Base-by-base conservation (phyloP, 2,888 invertebrate genomes). In the Hydrotaea cyrtoneurina region DNA sequence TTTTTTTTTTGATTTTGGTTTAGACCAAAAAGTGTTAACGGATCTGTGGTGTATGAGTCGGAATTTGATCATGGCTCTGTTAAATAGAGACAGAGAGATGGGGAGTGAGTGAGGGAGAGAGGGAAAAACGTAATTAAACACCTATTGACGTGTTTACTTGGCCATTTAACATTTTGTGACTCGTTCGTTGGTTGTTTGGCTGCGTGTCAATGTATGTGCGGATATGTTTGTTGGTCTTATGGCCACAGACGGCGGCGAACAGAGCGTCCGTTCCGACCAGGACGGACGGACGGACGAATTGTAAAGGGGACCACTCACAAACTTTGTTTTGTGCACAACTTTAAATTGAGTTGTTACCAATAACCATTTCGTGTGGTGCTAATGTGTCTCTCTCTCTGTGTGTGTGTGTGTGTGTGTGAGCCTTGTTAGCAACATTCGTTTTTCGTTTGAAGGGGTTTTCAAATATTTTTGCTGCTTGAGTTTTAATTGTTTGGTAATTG, bases 91-190 rank as follows among this genome's bases (percentile, higher is more conserved):
- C 31, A 7, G 31, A n/a, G n/a, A n/a, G n/a, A n/a, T n/a, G n/a
- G n/a, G n/a, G n/a, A n/a, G n/a, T n/a, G n/a, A n/a, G n/a, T n/a
- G n/a, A n/a, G n/a, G n/a, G n/a, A n/a, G n/a, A n/a, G n/a, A n/a
- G 31, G 31, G 31, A 79, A 72, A 66, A 62, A 43, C 66, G 53
- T 77, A 80, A 83, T 83, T 83, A 77, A 83, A 83, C 73, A 83
- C 79, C 66, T 73, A 77, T 83, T 83, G 80, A 69, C 80, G 80
- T 73, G 74, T 83, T 77, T 79, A 83, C 43, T 83, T 83, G 77
- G 80, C 73, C 66, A 43, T 83, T 83, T 80, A 80, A 80, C 74
- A 80, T 80, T 83, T 80, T 69, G 69, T 80, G 57, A 59, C 69
- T 73, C 69, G 62, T 50, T 17, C 31, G 71, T 69, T 50, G 53